Evolutionary conservation across 2,797 vertebrate genomes (phyloP), one percentile per base, ranked within the genome.

Genomic region (Chrysolophus pictus): DNA sequence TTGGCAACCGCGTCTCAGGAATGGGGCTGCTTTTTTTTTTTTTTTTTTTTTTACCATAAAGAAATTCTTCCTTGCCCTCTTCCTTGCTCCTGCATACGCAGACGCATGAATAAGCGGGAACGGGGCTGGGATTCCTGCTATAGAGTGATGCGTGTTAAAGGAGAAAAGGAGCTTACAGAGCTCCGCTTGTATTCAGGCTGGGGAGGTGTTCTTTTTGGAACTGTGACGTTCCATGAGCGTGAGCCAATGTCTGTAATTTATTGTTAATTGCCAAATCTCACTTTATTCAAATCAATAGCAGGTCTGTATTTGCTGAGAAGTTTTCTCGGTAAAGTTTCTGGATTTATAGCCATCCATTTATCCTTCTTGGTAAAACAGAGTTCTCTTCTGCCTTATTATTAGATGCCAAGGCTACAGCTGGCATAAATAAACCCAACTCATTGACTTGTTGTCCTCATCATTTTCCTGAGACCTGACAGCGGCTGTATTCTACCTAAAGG

Each of bases 1-100:
- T 96, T 98, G 96, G 98, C 98, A 98, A 98, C 98, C 84, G 92
- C 59, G 26, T 88, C 96, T 97, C 97, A 97, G 96, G 97, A 97
- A 97, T 97, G 97, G 93, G 82, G 85, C 85, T 85, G 87, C 65
- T 39, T 56, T 80, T 44, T 44, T 44, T 44, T 44, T 44, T 44
- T 74, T 58, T 19, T 46, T 72, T 63, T 74, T 58, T 19, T n/a
- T 24, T 85, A 72, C 58, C 93, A 96, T 96, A 95, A 96, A 97
- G 90, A 96, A 97, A 94, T 92, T 91, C 91, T 85, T 92, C 67
- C 64, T 49, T 24, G 47, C 23, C n/a, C 55, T 55, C 53, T 78
- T 84, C 55, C 14, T 51, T 0, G 6, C 63, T 94, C 95, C 94
- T 89, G 93, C 92, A 59, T 91, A 39, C 14, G 19, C 74, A 19